phyloP scores from a whole-genome alignment of 2,797 vertebrate genomes.

The Acrocephalus scirpaceus region DNA sequence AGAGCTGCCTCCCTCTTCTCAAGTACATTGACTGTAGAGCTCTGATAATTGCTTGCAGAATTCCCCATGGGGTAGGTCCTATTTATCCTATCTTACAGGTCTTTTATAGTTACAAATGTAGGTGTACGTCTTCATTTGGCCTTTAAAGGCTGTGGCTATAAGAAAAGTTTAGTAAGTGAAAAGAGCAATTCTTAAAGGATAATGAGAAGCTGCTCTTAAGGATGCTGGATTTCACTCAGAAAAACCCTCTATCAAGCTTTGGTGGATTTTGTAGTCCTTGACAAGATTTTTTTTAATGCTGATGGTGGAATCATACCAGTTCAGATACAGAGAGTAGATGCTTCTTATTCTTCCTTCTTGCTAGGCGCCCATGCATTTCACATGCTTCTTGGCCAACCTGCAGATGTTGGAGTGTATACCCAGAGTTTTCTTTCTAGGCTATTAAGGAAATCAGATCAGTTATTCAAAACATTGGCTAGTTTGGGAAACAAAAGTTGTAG shows the following conservation, averaged over 20 bases:
- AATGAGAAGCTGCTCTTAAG: background rate
- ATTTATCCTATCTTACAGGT: background rate
- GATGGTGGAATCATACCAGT: background rate
- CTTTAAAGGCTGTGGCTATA: background rate
- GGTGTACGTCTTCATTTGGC: background rate
- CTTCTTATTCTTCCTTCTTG: background rate
- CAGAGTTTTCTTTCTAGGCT: background rate
- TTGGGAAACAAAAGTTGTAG: background rate
- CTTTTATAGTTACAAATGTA: background rate
- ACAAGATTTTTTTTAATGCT: background rate
- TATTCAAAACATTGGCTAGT: background rate
- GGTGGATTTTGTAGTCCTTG: background rate
- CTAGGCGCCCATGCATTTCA: background rate
- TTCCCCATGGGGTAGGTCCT: background rate
- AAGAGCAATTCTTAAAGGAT: background rate
- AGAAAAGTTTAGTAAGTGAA: background rate
- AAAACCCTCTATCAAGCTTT: background rate
- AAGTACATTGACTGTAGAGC: background rate
- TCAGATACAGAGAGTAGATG: background rate
- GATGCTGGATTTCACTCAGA: background rate
- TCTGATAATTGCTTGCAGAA: background rate
- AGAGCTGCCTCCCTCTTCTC: background rate
- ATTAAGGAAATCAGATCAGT: background rate
- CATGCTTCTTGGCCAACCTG: background rate
- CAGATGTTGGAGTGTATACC: background rate